Evolutionary conservation across 2,797 vertebrate species (phyloP).

Genomic region (Pseudopleuronectes americanus): DNA sequence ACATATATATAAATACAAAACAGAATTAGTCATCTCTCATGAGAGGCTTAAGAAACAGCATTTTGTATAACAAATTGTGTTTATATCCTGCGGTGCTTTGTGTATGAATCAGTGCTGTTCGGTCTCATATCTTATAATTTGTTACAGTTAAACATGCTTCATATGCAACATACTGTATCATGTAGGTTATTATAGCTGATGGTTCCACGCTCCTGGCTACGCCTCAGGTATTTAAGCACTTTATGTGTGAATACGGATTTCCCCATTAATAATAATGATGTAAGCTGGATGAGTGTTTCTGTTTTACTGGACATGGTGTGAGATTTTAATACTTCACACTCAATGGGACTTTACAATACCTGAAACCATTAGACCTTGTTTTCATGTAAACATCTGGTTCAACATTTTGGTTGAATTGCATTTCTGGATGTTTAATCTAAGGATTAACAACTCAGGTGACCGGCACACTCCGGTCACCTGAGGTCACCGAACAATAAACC

Average conservation of each 20-base stretch:
- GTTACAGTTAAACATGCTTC: conserved; percentile 41
- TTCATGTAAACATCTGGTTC: too few species aligned
- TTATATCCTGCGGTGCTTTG: too few species aligned
- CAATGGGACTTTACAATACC: too few species aligned
- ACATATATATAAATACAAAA: conserved; percentile 24
- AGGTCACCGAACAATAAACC: neutral
- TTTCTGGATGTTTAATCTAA: too few species aligned
- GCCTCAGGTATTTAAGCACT: neutral
- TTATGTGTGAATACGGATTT: conserved; percentile 9
- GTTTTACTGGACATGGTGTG: neutral
- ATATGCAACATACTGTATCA: conserved; percentile 19
- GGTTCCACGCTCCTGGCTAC: too few species aligned
- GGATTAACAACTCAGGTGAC: too few species aligned
- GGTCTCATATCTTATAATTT: conserved; percentile 38
- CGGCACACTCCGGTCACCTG: neutral
- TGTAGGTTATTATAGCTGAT: too few species aligned
- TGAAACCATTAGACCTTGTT: too few species aligned
- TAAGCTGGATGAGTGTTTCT: neutral
- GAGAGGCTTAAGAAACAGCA: too few species aligned
- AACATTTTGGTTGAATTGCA: too few species aligned
- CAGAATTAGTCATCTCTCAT: conserved; percentile 32
- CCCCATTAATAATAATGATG: neutral
- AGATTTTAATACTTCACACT: neutral
- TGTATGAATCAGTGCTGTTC: conserved; percentile 40
- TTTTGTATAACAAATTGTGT: too few species aligned